Evolutionary conservation across 2,888 invertebrate genomes (phyloP).

Genomic region (Zonitis immaculata): DNA sequence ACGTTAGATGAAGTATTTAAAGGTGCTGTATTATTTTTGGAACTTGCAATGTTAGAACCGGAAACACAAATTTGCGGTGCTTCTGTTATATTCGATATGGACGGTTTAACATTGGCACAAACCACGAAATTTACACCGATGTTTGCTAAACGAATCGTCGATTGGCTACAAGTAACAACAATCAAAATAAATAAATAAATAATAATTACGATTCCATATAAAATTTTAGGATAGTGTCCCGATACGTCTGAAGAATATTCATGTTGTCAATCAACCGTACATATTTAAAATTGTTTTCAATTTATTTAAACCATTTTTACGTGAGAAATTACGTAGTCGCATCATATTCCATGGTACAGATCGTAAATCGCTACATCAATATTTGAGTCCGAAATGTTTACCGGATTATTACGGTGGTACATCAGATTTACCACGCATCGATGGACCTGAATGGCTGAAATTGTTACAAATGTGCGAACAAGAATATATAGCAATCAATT

Average conservation of each 20-base stretch:
- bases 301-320: slow-evolving; percentile 83
- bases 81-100: slow-evolving; percentile 80
- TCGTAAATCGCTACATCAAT: slow-evolving; percentile 65
- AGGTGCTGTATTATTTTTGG: slow-evolving; percentile 73
- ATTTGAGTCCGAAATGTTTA: slow-evolving; percentile 67
- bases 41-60: slow-evolving; percentile 78
- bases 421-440: slow-evolving; percentile 61
- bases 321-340: slow-evolving; percentile 76
- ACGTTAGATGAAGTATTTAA: slow-evolving; percentile 77
- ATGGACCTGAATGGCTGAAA: slow-evolving; percentile 69
- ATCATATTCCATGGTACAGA: slow-evolving; percentile 78
- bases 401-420: slow-evolving; percentile 72
- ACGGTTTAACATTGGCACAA: slow-evolving; percentile 73
- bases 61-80: slow-evolving; percentile 71
- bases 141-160: slow-evolving; percentile 79
- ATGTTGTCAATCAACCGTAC: slow-evolving; percentile 84
- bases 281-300: slow-evolving; percentile 87
- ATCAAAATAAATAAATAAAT: neutral
- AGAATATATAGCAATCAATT: slow-evolving; percentile 61
- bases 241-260: slow-evolving; percentile 78
- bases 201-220: slow-evolving; percentile 3
- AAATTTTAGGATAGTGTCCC: slow-evolving; percentile 76
- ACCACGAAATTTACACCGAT: slow-evolving; percentile 83
- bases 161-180: slow-evolving; percentile 64
- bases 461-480: slow-evolving; percentile 66